Percentiles rank a stretch among this genome's conserved stretches.
phyloP scores from a whole-genome alignment of 2,113 vertebrate genomes.

The Heptranchias perlo region DNA sequence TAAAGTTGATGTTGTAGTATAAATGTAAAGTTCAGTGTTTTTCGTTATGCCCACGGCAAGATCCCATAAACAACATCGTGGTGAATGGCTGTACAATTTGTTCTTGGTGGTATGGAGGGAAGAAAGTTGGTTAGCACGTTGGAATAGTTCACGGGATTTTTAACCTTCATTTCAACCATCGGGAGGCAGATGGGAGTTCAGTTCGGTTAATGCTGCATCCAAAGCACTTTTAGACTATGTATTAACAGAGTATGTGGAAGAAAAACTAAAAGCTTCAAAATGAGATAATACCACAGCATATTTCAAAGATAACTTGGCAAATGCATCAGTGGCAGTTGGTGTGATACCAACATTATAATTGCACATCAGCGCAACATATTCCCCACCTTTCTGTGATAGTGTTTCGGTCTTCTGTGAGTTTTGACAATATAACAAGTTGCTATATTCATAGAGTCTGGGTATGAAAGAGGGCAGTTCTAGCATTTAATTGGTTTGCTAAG shows the following conservation, averaged over 20 bases:
- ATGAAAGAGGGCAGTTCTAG: constrained; percentile 14
- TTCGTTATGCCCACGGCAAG: too few relatives aligned
- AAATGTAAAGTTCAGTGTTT: too few relatives aligned
- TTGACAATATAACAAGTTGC: constrained; percentile 12
- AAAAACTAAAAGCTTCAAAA: background rate
- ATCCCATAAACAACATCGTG: too few relatives aligned
- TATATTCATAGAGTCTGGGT: background rate
- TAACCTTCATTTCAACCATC: background rate
- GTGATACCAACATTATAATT: background rate
- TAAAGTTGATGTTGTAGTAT: too few relatives aligned
- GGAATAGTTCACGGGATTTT: background rate
- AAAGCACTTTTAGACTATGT: background rate
- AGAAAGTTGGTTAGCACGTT: too few relatives aligned
- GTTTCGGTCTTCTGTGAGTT: background rate
- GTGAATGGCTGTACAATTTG: too few relatives aligned
- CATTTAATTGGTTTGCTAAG: constrained; percentile 19
- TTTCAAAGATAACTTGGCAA: constrained; percentile 6
- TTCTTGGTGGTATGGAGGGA: too few relatives aligned
- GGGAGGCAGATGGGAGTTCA: background rate
- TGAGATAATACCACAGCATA: background rate
- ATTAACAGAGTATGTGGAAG: background rate
- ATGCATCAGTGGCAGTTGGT: background rate
- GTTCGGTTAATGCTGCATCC: background rate
- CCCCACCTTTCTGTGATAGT: background rate
- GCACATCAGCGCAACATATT: background rate